These are phyloP conservation scores for Torymus aiolomorphi DNA, from an alignment of 2,888 invertebrate species.

Conservation along the genomic window DNA sequence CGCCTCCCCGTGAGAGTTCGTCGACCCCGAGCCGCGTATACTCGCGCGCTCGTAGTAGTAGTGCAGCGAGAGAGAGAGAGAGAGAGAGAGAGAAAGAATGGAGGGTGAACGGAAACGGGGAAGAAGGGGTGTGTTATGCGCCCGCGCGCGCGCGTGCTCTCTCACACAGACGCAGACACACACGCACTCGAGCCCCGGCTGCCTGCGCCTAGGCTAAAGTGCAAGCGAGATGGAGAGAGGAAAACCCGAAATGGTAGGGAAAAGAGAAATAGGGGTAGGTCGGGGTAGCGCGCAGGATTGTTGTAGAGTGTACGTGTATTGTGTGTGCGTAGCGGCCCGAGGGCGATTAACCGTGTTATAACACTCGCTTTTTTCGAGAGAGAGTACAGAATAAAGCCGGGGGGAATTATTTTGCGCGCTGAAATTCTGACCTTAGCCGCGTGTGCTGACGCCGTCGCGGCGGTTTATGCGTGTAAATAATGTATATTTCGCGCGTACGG, in stretches of 20 bases:
- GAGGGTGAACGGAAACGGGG: slow-evolving; percentile 57
- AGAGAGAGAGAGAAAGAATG: slow-evolving; percentile 52
- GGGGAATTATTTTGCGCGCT: no score
- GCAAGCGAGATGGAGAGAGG: slow-evolving; percentile 35
- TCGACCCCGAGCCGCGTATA: slow-evolving; percentile 65
- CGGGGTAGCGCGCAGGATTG: not conserved
- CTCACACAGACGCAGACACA: not conserved
- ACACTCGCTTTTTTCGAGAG: slow-evolving; percentile 55
- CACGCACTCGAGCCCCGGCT: not conserved
- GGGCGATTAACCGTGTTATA: slow-evolving; percentile 21
- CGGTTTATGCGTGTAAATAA: no score
- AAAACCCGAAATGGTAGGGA: slow-evolving; percentile 34
- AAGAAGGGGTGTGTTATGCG: slow-evolving; percentile 46
- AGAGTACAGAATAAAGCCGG: slow-evolving; percentile 31
- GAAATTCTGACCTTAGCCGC: no score
- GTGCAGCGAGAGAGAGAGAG: slow-evolving; percentile 45
- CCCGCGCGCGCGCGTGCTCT: not conserved
- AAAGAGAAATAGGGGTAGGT: not conserved
- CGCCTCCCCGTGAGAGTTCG: slow-evolving; percentile 67
- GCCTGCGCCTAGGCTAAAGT: slow-evolving; percentile 38
- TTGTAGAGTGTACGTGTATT: slow-evolving; percentile 34
- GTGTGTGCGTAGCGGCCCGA: slow-evolving; percentile 8
- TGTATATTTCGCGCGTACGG: no score
- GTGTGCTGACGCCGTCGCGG: no score
- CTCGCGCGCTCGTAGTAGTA: slow-evolving; percentile 57